Conservation (phyloP, 2,888 invertebrate species). For the Tetropium fuscum region DNA sequence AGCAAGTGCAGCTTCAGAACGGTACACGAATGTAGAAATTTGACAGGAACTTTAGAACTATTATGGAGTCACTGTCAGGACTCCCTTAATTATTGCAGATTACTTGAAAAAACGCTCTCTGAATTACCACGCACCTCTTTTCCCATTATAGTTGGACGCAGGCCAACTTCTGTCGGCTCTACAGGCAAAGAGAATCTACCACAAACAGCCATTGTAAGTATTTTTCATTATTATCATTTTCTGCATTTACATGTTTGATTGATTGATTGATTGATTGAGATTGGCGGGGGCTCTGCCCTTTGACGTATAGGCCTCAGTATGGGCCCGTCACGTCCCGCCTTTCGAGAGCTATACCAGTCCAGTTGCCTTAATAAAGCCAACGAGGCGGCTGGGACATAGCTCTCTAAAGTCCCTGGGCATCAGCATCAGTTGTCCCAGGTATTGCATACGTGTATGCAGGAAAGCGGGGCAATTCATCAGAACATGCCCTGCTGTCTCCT, state of each 20-base stretch:
- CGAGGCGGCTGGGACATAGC: too few species aligned
- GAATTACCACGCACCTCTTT: constrained; percentile 76
- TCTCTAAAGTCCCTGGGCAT: too few species aligned
- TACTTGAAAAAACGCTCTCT: constrained; percentile 79
- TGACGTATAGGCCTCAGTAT: too few species aligned
- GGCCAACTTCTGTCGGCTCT: constrained; percentile 68
- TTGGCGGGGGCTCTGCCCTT: too few species aligned
- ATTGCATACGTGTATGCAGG: too few species aligned
- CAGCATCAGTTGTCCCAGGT: too few species aligned
- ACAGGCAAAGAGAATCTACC: constrained; percentile 60
- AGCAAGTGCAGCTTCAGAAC: constrained; percentile 69
- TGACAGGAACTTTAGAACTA: constrained; percentile 65
- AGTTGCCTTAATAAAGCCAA: too few species aligned
- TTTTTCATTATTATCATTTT: constrained; percentile 50
- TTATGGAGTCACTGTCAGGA: constrained; percentile 74
- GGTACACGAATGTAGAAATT: constrained; percentile 58
- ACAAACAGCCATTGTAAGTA: constrained; percentile 54
- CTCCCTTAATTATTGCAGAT: constrained; percentile 80
- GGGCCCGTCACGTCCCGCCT: too few species aligned
- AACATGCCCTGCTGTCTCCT: too few species aligned
- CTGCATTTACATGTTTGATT: constrained; percentile 59
- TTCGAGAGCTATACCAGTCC: too few species aligned
- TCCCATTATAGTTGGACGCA: constrained; percentile 86
- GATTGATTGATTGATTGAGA: too few species aligned
- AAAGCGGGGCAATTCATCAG: too few species aligned